Percentiles rank a stretch among this genome's conserved stretches.
phyloP scores from a whole-genome alignment of 2,888 invertebrate genomes.

The Microdon myrmicae region DNA sequence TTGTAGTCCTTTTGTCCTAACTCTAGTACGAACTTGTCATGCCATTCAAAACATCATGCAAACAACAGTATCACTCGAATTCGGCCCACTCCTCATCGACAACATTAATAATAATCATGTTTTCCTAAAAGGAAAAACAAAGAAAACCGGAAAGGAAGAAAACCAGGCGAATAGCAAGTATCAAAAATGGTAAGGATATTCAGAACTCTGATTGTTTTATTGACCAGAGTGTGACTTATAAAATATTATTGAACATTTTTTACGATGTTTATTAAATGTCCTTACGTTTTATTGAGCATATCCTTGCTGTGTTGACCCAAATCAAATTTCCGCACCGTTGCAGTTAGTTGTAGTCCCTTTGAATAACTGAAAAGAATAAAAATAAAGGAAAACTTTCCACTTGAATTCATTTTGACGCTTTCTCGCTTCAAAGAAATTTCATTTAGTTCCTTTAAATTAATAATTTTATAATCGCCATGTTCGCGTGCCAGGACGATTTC shows the following conservation, averaged over 20 bases:
- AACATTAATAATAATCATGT: slow-evolving; percentile 49
- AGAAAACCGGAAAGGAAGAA: too few relatives aligned
- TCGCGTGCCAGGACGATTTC: too few relatives aligned
- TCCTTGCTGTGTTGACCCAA: slow-evolving; percentile 37
- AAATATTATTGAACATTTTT: slow-evolving; percentile 42
- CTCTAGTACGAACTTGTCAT: slow-evolving; percentile 47
- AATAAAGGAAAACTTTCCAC: slow-evolving; percentile 21
- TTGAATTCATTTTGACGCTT: slow-evolving; percentile 21
- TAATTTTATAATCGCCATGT: slow-evolving; percentile 42
- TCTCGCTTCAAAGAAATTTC: slow-evolving; percentile 45
- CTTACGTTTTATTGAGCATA: slow-evolving; percentile 42
- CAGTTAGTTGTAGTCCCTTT: slow-evolving; percentile 7
- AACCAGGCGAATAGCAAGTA: too few relatives aligned
- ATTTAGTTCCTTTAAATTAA: slow-evolving; percentile 47
- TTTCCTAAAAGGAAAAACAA: too few relatives aligned
- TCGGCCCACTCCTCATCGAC: slow-evolving; percentile 20
- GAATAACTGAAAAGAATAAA: too few relatives aligned
- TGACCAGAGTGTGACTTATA: too few relatives aligned
- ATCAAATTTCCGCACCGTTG: slow-evolving; percentile 17
- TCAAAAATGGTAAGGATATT: too few relatives aligned
- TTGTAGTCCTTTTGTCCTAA: slow-evolving; percentile 52
- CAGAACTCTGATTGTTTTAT: too few relatives aligned
- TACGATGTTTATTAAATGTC: slow-evolving; percentile 41
- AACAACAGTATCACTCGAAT: slow-evolving; percentile 30
- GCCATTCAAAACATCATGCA: slow-evolving; percentile 46